Conservation (phyloP, 2,797 vertebrate species). For the Pelobates cultripes region DNA sequence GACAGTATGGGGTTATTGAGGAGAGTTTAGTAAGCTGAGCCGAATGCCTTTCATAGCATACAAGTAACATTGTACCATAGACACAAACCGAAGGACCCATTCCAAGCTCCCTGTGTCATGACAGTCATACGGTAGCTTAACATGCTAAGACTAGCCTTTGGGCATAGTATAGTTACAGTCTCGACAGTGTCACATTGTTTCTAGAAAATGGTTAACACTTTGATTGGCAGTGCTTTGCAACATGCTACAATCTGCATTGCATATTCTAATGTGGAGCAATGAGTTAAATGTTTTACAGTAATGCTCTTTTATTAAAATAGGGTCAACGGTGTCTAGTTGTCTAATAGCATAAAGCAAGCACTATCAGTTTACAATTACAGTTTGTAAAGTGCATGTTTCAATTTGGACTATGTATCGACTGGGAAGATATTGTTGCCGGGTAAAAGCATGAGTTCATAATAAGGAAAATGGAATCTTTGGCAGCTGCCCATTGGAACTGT, state of each 20-base stretch:
- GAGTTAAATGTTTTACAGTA: constrained; percentile 33
- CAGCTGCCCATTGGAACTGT: constrained; percentile 25
- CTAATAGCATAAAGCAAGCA: constrained; percentile 18
- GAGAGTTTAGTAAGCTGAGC: constrained; percentile 40
- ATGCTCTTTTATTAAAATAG: constrained; percentile 31
- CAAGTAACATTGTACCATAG: constrained; percentile 39
- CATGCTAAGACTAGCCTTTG: constrained; percentile 18
- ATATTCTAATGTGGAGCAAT: neutral
- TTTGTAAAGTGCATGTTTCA: constrained; percentile 36
- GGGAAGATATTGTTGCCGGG: constrained; percentile 22
- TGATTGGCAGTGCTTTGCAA: neutral
- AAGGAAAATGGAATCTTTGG: constrained; percentile 43
- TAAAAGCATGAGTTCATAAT: constrained; percentile 43
- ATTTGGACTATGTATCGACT: constrained; percentile 32
- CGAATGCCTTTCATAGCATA: constrained; percentile 51
- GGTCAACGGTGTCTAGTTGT: constrained; percentile 2
- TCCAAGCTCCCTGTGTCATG: constrained; percentile 19
- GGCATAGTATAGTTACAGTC: constrained; percentile 2
- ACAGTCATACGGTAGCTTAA: constrained; percentile 11
- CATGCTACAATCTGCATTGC: neutral
- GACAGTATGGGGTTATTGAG: constrained; percentile 4
- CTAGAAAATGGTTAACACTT: neutral
- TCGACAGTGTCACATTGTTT: constrained; percentile 20
- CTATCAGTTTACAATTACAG: constrained; percentile 25
- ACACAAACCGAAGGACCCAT: constrained; percentile 14